Evolutionary conservation across 2,888 invertebrate species (phyloP).

Genomic region (Harpalus rufipes): DNA sequence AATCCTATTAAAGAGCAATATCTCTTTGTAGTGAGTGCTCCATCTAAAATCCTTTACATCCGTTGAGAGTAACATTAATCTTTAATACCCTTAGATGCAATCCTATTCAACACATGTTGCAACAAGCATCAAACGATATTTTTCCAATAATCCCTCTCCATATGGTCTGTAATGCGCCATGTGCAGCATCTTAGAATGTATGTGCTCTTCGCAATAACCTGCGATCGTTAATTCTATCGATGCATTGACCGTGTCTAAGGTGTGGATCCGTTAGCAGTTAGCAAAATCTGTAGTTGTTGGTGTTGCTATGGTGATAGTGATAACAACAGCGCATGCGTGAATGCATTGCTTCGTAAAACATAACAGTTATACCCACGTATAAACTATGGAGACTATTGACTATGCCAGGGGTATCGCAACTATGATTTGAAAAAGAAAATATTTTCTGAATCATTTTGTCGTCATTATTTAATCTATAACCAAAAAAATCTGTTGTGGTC

Average conservation of each 20-base stretch:
- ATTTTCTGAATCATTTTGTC: too few species aligned
- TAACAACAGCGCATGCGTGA: conserved; percentile 49
- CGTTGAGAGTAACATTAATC: neutral
- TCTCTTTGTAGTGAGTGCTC: neutral
- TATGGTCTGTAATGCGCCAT: neutral
- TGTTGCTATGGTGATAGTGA: conserved; percentile 24
- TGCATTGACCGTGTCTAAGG: conserved; percentile 8
- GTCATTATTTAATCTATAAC: too few species aligned
- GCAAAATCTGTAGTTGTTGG: conserved; percentile 35
- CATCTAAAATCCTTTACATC: too few species aligned
- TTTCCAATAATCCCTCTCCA: neutral
- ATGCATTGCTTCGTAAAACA: conserved; percentile 44
- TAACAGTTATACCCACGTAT: conserved; percentile 53
- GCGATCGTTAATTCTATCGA: conserved; percentile 14
- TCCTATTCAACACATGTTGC: neutral
- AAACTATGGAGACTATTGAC: conserved; percentile 29
- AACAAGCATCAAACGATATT: neutral
- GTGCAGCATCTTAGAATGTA: neutral
- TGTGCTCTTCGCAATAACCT: conserved; percentile 17
- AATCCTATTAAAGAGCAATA: neutral
- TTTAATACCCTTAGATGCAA: neutral
- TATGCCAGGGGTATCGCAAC: conserved; percentile 40
- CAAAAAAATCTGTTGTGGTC: too few species aligned
- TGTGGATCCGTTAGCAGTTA: conserved; percentile 42
- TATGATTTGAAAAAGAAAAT: neutral